Conservation (phyloP, 2,797 vertebrate species). For the Jordanella pulchra region DNA sequence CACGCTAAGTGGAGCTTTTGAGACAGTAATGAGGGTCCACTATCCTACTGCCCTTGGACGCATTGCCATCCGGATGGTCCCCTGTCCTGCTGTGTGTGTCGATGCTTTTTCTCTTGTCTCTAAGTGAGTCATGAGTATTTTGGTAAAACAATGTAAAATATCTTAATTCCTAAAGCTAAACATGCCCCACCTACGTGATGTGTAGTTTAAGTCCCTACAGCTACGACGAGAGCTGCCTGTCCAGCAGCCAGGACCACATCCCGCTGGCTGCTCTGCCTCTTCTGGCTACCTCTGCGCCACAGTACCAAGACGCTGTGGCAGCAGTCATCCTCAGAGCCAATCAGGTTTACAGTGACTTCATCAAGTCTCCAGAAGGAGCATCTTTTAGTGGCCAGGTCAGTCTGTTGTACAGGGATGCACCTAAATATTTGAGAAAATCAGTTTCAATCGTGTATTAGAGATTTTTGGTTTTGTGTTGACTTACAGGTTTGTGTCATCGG, state of each 20-base stretch:
- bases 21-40: constrained; percentile 94
- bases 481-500: constrained; percentile 94
- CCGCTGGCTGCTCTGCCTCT: constrained; percentile 94
- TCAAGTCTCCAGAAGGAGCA: constrained; percentile 87
- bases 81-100: constrained; percentile 92
- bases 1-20: constrained; percentile 89
- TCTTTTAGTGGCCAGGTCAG: constrained; percentile 93
- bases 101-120: constrained; percentile 95
- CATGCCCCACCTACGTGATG: constrained; percentile 17
- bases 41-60: constrained; percentile 90
- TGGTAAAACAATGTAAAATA: not conserved
- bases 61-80: constrained; percentile 89
- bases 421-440: not conserved
- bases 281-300: constrained; percentile 91
- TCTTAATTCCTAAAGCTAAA: not conserved
- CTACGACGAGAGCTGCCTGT: constrained; percentile 93
- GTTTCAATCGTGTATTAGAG: not conserved
- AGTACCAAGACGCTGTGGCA: constrained; percentile 95
- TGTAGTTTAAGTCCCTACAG: constrained; percentile 94
- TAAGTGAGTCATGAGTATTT: constrained; percentile 80
- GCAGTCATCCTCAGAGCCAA: constrained; percentile 92
- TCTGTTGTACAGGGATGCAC: not conserved
- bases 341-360: constrained; percentile 92
- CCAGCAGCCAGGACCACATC: constrained; percentile 98
- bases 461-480: not conserved